Evolutionary conservation across 2,113 vertebrate genomes (phyloP).

Genomic region (Stomatorhinus ivindoensis): DNA sequence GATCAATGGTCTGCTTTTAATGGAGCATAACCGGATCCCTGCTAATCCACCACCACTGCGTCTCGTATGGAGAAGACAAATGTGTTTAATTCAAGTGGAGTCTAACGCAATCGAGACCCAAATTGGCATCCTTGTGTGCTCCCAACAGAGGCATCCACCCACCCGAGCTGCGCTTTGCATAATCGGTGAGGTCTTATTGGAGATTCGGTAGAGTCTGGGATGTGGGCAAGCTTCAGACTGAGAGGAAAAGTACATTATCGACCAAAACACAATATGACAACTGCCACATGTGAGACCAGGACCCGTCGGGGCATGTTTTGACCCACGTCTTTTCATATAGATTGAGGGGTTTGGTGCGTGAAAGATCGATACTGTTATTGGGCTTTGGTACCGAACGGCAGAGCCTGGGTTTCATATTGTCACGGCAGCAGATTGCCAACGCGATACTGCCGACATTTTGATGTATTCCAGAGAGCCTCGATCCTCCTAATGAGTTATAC

Average conservation of each 20-base stretch:
- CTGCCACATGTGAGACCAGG: constrained; percentile 1
- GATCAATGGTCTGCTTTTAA: constrained; percentile 62
- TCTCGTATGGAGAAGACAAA: constrained; percentile 18
- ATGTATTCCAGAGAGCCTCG: not conserved
- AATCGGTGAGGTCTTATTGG: constrained; percentile 20
- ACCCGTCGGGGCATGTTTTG: constrained; percentile 44
- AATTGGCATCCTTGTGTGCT: constrained; percentile 50
- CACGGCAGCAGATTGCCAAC: not conserved
- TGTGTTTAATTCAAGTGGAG: constrained; percentile 21
- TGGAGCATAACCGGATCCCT: constrained; percentile 55
- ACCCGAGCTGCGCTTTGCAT: constrained; percentile 22
- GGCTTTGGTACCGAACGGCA: constrained; percentile 35
- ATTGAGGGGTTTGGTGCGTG: constrained; percentile 40
- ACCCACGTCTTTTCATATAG: constrained; percentile 51
- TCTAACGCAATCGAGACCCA: constrained; percentile 29
- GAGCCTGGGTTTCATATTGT: not conserved
- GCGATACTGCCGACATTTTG: not conserved
- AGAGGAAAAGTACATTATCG: constrained; percentile 48
- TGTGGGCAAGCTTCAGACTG: constrained; percentile 47
- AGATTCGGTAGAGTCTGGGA: constrained; percentile 22
- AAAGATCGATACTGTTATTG: constrained; percentile 56
- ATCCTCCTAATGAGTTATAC: not conserved
- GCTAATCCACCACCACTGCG: constrained; percentile 30
- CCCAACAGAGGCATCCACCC: constrained; percentile 22
- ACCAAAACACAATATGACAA: constrained; percentile 47